Base-by-base conservation (phyloP, 2,797 vertebrate genomes). In the Cynopterus sphinx region DNA sequence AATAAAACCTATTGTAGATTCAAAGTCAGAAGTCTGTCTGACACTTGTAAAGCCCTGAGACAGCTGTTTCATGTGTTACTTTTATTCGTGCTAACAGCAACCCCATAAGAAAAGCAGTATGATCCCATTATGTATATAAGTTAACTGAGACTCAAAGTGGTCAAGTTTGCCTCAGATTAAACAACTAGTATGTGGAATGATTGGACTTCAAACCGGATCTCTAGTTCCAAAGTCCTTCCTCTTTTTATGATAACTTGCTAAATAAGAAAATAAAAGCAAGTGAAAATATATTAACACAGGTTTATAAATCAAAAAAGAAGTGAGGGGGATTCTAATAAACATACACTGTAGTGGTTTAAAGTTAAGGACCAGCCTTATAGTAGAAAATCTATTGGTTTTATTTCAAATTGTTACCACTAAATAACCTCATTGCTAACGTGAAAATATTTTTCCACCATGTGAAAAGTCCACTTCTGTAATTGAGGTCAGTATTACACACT, bases 221-320 rank as follows among this genome's bases (percentile, higher is more conserved):
- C 53, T 68, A 26, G 15, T 77, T 68, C 13, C 63, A 65, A 78
- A 78, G 53, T 57, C 49, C 10, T 68, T 70, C n/a, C 2, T 43
- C 78, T 81, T 73, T 67, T 93, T 57, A 46, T 49, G 24, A 33
- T 9, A 61, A 71, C n/a, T 86, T 93, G 46, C 28, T 79, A 93
- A 94, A 79, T 70, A 65, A 86, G 7, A 39, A 92, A 87, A 92
- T 91, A 71, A 59, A 83, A 84, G 68, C 12, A 96, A 95, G 13
- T 61, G 8, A 59, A 65, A 94, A 51, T 65, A 53, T 70, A 59
- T 85, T 93, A 87, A 36, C 22, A 31, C 12, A 46, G 15, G 3
- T 71, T 79, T 81, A 24, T 61, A 82, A 83, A 46, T 87, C 4
- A 39, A n/a, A 83, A 4, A 79, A 75, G 61, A 51, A 33, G 5